phyloP scores from a whole-genome alignment of 2,113 vertebrate species.

The Proteles cristata region DNA sequence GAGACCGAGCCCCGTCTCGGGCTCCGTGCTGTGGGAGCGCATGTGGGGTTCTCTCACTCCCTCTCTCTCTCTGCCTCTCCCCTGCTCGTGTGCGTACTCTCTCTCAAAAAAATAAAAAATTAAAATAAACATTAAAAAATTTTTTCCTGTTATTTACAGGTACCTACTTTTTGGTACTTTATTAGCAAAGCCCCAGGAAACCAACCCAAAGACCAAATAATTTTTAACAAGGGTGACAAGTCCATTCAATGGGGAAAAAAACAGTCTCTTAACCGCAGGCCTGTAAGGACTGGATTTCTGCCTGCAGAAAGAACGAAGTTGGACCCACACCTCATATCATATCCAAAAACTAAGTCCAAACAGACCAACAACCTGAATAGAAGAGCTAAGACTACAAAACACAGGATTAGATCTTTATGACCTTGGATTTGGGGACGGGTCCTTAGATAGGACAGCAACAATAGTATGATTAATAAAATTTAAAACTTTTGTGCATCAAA shows the following conservation, averaged over 20 bases:
- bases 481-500: background rate
- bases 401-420: background rate
- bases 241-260: background rate
- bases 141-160: background rate
- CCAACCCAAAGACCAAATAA: background rate
- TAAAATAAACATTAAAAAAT: too few species aligned
- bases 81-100: too few species aligned
- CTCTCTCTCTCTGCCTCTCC: too few species aligned
- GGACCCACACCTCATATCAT: background rate
- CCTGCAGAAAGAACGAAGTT: background rate
- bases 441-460: background rate
- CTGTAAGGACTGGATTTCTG: background rate
- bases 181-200: background rate
- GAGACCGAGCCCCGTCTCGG: accelerated
- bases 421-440: background rate
- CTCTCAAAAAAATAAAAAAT: too few species aligned
- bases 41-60: too few species aligned
- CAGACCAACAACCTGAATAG: background rate
- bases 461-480: background rate
- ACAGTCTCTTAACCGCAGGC: background rate
- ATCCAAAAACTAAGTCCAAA: background rate
- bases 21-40: too few species aligned
- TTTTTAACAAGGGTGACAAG: background rate
- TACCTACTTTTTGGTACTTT: background rate
- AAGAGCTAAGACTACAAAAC: background rate